These are phyloP conservation scores for Carettochelys insculpta DNA, from an alignment of 2,113 vertebrate genomes.

Conservation along the genomic window DNA sequence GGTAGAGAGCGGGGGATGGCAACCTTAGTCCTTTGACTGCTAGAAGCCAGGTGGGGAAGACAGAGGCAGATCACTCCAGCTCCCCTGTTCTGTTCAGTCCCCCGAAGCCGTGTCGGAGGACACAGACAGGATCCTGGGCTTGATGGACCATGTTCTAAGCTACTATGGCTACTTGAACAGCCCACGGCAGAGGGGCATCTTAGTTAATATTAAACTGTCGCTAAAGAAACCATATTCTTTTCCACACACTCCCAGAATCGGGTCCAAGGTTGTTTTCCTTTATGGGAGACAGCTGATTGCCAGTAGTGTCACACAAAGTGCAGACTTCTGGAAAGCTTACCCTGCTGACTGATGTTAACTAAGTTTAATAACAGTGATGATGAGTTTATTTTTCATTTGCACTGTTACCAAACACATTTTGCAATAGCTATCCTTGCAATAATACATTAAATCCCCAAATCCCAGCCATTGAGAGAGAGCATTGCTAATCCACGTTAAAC, in stretches of 20 bases:
- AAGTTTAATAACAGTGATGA: neutral
- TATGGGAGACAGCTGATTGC: neutral
- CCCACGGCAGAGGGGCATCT: rapidly evolving
- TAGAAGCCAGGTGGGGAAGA: neutral
- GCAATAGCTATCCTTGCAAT: neutral
- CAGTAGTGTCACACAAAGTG: neutral
- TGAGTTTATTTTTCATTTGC: neutral
- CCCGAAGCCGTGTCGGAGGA: neutral
- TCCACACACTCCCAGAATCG: rapidly evolving
- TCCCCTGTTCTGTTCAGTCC: neutral
- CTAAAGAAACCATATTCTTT: rapidly evolving
- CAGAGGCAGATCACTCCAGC: neutral
- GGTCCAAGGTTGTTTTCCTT: rapidly evolving
- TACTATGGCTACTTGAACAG: neutral
- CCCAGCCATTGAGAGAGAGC: neutral
- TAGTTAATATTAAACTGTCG: neutral
- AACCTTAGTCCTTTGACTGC: neutral
- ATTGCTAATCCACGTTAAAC: rapidly evolving
- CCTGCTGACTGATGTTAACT: too few species aligned
- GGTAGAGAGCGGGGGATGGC: too few species aligned
- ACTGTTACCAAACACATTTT: neutral
- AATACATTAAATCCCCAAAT: neutral
- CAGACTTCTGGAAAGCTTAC: neutral
- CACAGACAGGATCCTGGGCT: neutral
- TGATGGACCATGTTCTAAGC: neutral